Conservation (phyloP, 1,140 invertebrate species). For the Ladona fulva region DNA sequence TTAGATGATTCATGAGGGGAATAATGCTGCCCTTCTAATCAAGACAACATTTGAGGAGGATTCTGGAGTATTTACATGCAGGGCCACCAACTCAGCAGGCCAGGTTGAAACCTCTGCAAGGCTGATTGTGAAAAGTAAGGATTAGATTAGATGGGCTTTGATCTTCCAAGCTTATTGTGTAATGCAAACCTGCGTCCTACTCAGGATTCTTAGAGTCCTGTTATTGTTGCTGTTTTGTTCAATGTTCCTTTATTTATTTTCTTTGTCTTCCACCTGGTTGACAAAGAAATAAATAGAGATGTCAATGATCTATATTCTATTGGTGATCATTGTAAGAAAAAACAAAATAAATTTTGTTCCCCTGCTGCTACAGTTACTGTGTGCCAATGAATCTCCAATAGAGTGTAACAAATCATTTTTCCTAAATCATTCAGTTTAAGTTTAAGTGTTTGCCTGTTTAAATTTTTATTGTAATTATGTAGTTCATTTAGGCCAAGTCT, state of each 20-base stretch:
- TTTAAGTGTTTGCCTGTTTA: too few species aligned
- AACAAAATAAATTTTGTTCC: too few species aligned
- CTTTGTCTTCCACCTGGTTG: too few species aligned
- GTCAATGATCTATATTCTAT: too few species aligned
- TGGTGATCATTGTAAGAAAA: too few species aligned
- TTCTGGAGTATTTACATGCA: slow-evolving; percentile 82
- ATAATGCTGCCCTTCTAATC: slow-evolving; percentile 79
- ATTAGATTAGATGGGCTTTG: slow-evolving; percentile 45
- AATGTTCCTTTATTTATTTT: slow-evolving; percentile 4
- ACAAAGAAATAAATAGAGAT: too few species aligned
- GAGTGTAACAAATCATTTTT: too few species aligned
- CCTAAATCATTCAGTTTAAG: too few species aligned
- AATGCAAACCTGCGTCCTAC: not conserved
- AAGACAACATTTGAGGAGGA: slow-evolving; percentile 90
- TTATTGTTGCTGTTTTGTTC: not conserved
- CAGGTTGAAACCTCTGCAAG: slow-evolving; percentile 85
- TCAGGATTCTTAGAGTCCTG: not conserved
- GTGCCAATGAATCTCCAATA: too few species aligned
- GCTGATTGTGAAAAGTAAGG: slow-evolving; percentile 96
- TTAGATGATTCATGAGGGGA: slow-evolving; percentile 88
- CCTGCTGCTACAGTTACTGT: too few species aligned
- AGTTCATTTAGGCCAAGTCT: not conserved
- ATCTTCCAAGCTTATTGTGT: not conserved
- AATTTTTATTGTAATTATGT: slow-evolving; percentile 1
- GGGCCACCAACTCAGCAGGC: slow-evolving; percentile 80